Evolutionary conservation across 1,140 invertebrate species (phyloP).

Genomic region (Watersipora subatra): DNA sequence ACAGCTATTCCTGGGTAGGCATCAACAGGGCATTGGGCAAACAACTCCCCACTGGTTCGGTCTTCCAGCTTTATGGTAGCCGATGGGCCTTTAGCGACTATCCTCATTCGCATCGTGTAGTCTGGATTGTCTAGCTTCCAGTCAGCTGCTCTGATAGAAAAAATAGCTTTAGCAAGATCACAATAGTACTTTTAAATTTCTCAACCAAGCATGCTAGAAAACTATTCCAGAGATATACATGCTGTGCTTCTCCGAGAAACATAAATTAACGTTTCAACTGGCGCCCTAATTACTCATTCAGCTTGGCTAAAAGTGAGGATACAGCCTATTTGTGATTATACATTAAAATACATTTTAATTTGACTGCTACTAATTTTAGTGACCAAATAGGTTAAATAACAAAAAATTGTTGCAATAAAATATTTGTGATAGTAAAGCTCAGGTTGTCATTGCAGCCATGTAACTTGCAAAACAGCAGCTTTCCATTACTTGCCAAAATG

Average conservation of each 20-base stretch:
- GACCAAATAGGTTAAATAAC: no score
- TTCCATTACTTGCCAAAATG: no score
- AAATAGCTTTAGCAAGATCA: conserved; percentile 4
- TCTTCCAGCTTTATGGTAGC: conserved; percentile 88
- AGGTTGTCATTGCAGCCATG: no score
- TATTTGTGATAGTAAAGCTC: no score
- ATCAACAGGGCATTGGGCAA: conserved; percentile 95
- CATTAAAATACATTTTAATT: no score
- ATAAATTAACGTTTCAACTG: neutral
- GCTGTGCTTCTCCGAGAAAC: neutral
- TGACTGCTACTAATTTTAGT: no score
- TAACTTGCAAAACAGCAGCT: no score
- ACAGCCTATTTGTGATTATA: no score
- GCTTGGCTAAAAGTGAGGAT: no score
- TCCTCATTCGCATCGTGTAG: conserved; percentile 83
- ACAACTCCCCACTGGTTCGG: conserved; percentile 75
- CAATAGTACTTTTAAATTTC: neutral
- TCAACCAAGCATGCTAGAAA: neutral
- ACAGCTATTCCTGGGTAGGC: conserved; percentile 84
- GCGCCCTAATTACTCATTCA: neutral
- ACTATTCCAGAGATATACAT: neutral
- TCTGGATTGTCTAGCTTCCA: conserved; percentile 93
- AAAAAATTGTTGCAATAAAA: no score
- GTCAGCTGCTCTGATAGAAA: conserved; percentile 71
- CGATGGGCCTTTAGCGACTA: conserved; percentile 73